Evolutionary conservation across 2,888 invertebrate species (phyloP), one percentile per base, ranked within the genome.

Genomic region (Tuta absoluta): DNA sequence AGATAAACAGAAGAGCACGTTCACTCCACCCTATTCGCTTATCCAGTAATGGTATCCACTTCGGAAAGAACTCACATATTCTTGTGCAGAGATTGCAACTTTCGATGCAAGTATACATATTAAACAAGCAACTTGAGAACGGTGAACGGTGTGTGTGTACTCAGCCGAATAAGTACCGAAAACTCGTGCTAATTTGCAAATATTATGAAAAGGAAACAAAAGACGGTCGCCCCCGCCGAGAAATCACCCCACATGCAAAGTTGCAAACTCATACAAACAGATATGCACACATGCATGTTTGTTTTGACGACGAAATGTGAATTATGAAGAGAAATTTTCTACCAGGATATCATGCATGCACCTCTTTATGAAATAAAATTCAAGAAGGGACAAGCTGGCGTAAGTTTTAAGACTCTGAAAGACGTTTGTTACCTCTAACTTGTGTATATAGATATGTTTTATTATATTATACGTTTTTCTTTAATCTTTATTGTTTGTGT

Each of bases 131-230:
- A 45, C 41, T 41, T 41, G 17, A 45, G n/a, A 45, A n/a, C 8
- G 24, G 4, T 11, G 11, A 60, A 48, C 45, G 24, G 28, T 23
- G n/a, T 14, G 28, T 65, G 65, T 63, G 53, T 7, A 59, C 51
- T 14, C 21, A 48, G n/a, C 57, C 48, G 37, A 65, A 62, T 24
- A 49, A 58, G 28, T 62, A 62, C 58, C 53, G 64, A 61, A 66
- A 64, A 61, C 53, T 10, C 51, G 49, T 38, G 64, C 75, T 79
- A 75, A 81, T 82, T 84, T 81, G 86, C 80, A 82, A 86, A 85
- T 82, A 85, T 84, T 80, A 80, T 78, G 78, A 77, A 70, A 78
- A 65, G 75, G 75, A 76, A 83, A 84, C 83, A 84, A 86, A 84
- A 80, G 78, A 72, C 69, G 68, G 33, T 56, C 73, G 70, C 75